phyloP scores from a whole-genome alignment of 2,888 invertebrate genomes.

The Nomada flava region DNA sequence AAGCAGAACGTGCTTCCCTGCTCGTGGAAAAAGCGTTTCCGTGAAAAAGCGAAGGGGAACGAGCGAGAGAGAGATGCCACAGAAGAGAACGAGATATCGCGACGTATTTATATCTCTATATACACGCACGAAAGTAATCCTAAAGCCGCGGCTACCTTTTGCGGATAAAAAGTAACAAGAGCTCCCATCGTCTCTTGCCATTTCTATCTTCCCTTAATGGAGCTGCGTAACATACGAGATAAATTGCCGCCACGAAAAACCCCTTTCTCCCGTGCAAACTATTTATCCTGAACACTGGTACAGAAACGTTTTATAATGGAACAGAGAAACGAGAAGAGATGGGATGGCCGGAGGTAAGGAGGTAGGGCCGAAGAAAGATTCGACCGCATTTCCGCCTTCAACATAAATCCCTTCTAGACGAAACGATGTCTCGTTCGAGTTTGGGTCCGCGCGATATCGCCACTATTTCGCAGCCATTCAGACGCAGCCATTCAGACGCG shows the following conservation, averaged over 20 bases:
- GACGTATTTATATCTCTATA: conserved; percentile 33
- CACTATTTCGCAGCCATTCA: too few species aligned
- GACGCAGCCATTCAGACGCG: too few species aligned
- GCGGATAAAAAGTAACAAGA: conserved; percentile 43
- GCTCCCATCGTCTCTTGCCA: conserved; percentile 34
- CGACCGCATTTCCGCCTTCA: conserved; percentile 22
- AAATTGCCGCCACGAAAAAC: conserved; percentile 68
- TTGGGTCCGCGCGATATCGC: neutral
- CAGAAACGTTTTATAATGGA: conserved; percentile 70
- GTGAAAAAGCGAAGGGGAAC: too few species aligned
- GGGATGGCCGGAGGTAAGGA: neutral
- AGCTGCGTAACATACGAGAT: conserved; percentile 74
- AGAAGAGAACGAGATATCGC: neutral
- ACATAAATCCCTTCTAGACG: conserved; percentile 56
- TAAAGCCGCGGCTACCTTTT: conserved; percentile 54
- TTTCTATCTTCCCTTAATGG: conserved; percentile 76
- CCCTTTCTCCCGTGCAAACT: conserved; percentile 69
- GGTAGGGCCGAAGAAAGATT: too few species aligned
- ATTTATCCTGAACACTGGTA: conserved; percentile 68
- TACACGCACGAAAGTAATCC: conserved; percentile 42
- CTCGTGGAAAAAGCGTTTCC: neutral
- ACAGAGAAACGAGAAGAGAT: conserved; percentile 6
- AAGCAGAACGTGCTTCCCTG: neutral
- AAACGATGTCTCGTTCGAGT: neutral
- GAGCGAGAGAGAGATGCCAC: too few species aligned